Conservation (phyloP, 1,140 invertebrate species). For the Psilanteris sp. region DNA sequence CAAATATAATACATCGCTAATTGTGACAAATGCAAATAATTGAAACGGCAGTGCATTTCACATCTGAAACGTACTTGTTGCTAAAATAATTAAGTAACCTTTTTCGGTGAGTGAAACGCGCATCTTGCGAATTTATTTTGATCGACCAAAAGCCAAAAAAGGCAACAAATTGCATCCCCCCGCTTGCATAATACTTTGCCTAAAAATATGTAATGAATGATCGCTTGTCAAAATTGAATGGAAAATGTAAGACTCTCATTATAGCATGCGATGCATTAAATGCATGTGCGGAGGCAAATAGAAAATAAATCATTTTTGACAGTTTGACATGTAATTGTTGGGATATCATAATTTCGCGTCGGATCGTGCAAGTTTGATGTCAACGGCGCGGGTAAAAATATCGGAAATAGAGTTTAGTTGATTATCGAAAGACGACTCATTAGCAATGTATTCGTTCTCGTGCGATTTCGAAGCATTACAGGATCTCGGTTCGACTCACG, state of each 20-base stretch:
- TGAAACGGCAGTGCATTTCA: too few species aligned
- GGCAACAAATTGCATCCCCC: slow-evolving; percentile 19
- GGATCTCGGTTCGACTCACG: slow-evolving; percentile 26
- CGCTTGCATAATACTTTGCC: too few species aligned
- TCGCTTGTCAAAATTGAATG: slow-evolving; percentile 63
- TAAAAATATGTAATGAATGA: slow-evolving; percentile 64
- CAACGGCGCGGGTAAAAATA: slow-evolving; percentile 59
- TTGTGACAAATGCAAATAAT: too few species aligned
- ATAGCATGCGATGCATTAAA: slow-evolving; percentile 59
- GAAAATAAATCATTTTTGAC: slow-evolving; percentile 66
- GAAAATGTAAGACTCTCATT: slow-evolving; percentile 64
- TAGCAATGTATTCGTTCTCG: slow-evolving; percentile 56
- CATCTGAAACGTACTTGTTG: too few species aligned
- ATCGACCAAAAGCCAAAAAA: slow-evolving; percentile 55
- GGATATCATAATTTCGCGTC: slow-evolving; percentile 56
- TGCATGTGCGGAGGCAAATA: slow-evolving; percentile 59
- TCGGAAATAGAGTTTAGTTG: slow-evolving; percentile 53
- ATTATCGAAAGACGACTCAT: slow-evolving; percentile 63
- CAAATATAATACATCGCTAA: too few species aligned
- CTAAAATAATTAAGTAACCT: too few species aligned
- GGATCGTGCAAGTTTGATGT: slow-evolving; percentile 61
- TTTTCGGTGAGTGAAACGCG: slow-evolving; percentile 28
- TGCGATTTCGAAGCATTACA: slow-evolving; percentile 46
- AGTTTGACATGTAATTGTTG: slow-evolving; percentile 63
- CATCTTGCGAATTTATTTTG: slow-evolving; percentile 52